Evolutionary conservation across 2,888 invertebrate species (phyloP).

Genomic region (Portevinia maculata): DNA sequence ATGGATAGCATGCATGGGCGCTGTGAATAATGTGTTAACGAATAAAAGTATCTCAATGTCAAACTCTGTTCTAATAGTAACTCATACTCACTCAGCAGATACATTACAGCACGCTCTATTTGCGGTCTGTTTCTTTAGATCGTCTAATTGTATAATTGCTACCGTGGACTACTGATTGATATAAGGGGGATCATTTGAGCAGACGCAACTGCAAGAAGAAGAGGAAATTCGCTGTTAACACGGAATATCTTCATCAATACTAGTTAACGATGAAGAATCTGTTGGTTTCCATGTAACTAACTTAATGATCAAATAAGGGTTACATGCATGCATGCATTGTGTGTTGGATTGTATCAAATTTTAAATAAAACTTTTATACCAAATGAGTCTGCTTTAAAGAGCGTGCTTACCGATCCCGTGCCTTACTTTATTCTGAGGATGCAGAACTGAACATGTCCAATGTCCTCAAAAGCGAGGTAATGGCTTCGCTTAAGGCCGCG

Average conservation of each 20-base stretch:
- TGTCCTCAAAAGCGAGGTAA: no score
- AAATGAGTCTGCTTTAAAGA: no score
- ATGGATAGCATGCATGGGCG: conserved; percentile 54
- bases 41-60: conserved; percentile 67
- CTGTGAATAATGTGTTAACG: conserved; percentile 23
- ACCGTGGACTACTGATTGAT: conserved; percentile 6
- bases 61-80: conserved; percentile 35
- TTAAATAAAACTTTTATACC: no score
- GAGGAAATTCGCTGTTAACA: conserved; percentile 62
- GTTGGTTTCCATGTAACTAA: no score
- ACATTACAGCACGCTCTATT: conserved; percentile 46
- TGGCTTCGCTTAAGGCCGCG: no score
- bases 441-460: no score
- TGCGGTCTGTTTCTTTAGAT: conserved; percentile 72
- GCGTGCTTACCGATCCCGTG: no score
- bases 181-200: conserved; percentile 1
- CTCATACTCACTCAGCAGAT: conserved; percentile 29
- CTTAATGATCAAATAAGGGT: no score
- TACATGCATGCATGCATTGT: no score
- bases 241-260: conserved; percentile 72
- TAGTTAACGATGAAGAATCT: conserved; percentile 44
- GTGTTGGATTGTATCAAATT: no score
- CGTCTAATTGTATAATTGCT: conserved; percentile 69
- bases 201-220: conserved; percentile 8
- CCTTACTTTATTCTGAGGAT: no score